Base-by-base conservation (phyloP, 2,888 invertebrate genomes). In the Pristionchus entomophagus region DNA sequence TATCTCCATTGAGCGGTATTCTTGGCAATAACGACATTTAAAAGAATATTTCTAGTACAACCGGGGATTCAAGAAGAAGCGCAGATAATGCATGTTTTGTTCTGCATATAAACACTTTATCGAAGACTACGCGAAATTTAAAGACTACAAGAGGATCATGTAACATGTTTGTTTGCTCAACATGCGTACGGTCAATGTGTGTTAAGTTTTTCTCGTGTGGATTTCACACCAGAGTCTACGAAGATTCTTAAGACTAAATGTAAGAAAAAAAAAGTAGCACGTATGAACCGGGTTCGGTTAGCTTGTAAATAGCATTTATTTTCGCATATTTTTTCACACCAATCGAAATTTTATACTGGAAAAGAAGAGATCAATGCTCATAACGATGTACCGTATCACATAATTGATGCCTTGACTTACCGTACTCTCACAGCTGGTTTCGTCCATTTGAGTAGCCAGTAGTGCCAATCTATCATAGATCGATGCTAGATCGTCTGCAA, bases 341-440 rank as follows among this genome's bases (percentile, higher is more conserved):
- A n/a, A n/a, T 8, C 59, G 19, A 45, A 45, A 45, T 45, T 45
- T 10, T 14, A 14, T 45, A 45, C 12, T n/a, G 8, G 6, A 59
- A 59, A 12, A 22, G 26, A 59, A 12, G 19, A 59, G 26, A 59
- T 59, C 45, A 45, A 45, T 45, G 45, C 45, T 45, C 45, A 45
- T 51, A n/a, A 12, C 22, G 19, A 59, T n/a, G 22, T 59, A 59
- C n/a, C 26, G 26, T 22, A 51, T 62, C 62, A 17, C n/a, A n/a
- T n/a, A n/a, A n/a, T n/a, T n/a, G n/a, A n/a, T n/a, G n/a, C n/a
- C n/a, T n/a, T 14, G 38, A 59, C 82, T 26, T 65, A 84, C 83
- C 83, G 83, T 84, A 84, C 49, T 62, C 83, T 84, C 83, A 22
- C 78, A 29, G 45, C 82, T 51, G 10, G 83, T 84, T 19, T 84